phyloP scores from a whole-genome alignment of 1,140 invertebrate genomes.

The Piezodorus guildinii region DNA sequence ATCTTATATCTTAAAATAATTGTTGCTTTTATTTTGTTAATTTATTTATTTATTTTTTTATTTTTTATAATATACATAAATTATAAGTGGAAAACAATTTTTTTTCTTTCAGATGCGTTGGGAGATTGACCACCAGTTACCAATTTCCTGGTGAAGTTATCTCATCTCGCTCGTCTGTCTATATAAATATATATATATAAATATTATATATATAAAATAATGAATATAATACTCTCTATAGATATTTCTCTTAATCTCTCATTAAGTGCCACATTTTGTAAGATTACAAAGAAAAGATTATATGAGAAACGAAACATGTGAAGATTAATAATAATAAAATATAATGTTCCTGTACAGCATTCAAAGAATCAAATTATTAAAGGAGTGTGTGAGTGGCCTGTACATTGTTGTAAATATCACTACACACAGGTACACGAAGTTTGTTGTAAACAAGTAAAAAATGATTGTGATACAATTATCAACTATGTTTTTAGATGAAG shows the following conservation, averaged over 20 bases:
- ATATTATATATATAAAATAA: constrained; percentile 21
- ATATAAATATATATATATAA: constrained; percentile 21
- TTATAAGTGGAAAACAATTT: neutral
- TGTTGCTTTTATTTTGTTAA: too few species aligned
- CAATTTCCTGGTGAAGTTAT: constrained; percentile 5
- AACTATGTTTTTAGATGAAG: constrained; percentile 25
- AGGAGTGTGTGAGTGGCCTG: constrained; percentile 23
- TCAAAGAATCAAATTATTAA: constrained; percentile 27
- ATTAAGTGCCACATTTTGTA: constrained; percentile 30
- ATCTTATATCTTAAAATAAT: too few species aligned
- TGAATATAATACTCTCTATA: constrained; percentile 26
- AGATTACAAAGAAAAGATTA: constrained; percentile 27
- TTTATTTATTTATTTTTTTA: too few species aligned
- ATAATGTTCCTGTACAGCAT: constrained; percentile 29
- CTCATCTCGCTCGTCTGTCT: constrained; percentile 17
- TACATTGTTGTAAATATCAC: constrained; percentile 25
- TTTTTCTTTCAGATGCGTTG: constrained; percentile 19
- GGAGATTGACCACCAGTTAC: constrained; percentile 16
- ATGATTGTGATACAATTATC: constrained; percentile 30
- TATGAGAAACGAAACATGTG: constrained; percentile 23
- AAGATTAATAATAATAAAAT: constrained; percentile 25
- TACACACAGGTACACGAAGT: constrained; percentile 23
- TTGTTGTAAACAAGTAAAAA: constrained; percentile 27
- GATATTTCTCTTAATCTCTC: constrained; percentile 26
- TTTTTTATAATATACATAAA: too few species aligned